Base-by-base conservation (phyloP, 2,113 vertebrate species). In the Zosterops pallidus region DNA sequence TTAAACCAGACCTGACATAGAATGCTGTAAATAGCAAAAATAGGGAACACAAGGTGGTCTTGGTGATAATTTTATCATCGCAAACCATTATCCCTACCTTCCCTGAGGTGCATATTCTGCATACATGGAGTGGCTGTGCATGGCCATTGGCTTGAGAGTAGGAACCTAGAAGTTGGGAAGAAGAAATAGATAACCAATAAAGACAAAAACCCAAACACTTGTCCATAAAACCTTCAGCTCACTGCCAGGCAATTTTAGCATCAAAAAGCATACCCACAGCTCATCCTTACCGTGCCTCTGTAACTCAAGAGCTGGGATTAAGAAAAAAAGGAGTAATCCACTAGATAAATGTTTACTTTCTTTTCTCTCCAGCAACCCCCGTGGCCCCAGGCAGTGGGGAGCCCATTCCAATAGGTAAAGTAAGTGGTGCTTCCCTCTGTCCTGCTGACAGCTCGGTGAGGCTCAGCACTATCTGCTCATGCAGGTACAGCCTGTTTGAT, bases 321-420 rank as follows among this genome's bases (percentile, higher is more conserved):
- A 28, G 46, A 11, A 35, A 81, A 89, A 82, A 69, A 85, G 26
- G 29, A 83, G 9, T 63, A 89, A 74, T 94, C 84, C 4, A 1
- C 49, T 62, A 93, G 85, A 84, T 77, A 87, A 93, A 93, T 84
- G 55, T 89, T 96, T 94, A 63, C 60, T 3, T 2, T 69, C 69
- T 90, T 93, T 91, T 86, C 83, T 95, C 47, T 86, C 33, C 47
- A 22, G 33, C 53, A 75, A 81, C 39, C 56, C 29, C 20, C 5
- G 11, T 56, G 83, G 78, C 74, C 63, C 23, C 28, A 13, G 72
- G 70, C 23, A 0, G 31, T 0, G 0, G 76, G 83, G 68, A 90
- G 63, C 69, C 84, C 69, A 15, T 18, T n/a, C 29, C 14, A 7
- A 63, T 3, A 53, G 67, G 64, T 25, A 77, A 76, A 29, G 75